These are phyloP conservation scores for Andricus grossulariae DNA, from an alignment of 1,140 invertebrate species.

Conservation along the genomic window DNA sequence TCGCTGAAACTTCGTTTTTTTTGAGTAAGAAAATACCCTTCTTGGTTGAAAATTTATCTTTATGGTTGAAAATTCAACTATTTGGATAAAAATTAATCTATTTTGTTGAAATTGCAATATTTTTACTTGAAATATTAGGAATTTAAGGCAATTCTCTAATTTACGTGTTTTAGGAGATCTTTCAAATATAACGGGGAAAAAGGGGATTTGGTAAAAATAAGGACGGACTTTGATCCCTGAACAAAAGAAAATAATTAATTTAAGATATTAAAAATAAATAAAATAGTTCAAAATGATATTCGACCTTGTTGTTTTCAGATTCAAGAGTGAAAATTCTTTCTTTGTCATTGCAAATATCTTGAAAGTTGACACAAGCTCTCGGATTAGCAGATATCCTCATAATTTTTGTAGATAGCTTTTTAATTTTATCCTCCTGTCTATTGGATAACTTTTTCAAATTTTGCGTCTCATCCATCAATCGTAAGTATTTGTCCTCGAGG, in stretches of 20 bases:
- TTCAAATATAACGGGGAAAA: no score
- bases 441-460: conserved; percentile 69
- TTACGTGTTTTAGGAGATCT: no score
- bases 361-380: conserved; percentile 51
- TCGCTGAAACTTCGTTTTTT: no score
- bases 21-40: no score
- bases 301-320: conserved; percentile 68
- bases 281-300: neutral
- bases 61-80: no score
- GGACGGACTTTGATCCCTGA: conserved; percentile 1
- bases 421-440: conserved; percentile 71
- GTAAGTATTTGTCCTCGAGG: conserved; percentile 71
- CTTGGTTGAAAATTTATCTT: no score
- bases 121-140: no score
- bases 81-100: no score
- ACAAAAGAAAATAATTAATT: neutral
- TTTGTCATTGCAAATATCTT: conserved; percentile 60
- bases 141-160: no score
- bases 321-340: conserved; percentile 63
- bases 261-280: conserved; percentile 4
- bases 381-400: conserved; percentile 66
- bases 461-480: conserved; percentile 65
- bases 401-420: conserved; percentile 68
- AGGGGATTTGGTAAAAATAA: neutral
- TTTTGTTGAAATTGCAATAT: no score